Conservation (phyloP, 1,140 invertebrate genomes). For the Cotesia glomerata region DNA sequence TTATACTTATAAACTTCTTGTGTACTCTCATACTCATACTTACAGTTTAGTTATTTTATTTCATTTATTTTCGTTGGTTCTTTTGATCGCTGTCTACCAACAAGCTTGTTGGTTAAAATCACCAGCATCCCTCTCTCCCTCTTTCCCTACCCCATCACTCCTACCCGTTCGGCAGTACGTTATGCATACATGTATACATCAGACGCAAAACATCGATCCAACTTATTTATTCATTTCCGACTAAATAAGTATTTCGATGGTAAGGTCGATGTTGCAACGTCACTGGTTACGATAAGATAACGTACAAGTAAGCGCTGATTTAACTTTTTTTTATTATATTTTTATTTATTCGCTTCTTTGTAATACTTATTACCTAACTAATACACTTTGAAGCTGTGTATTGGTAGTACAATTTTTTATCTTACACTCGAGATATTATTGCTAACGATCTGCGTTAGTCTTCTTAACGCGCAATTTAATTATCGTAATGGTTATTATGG, state of each 20-base stretch:
- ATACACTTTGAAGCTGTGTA: not conserved
- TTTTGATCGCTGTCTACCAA: not conserved
- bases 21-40: not conserved
- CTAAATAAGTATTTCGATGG: slow-evolving; percentile 55
- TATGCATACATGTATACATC: not conserved
- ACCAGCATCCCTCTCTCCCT: not conserved
- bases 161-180: too few relatives aligned
- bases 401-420: slow-evolving; percentile 12
- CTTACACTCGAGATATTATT: not conserved
- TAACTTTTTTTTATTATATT: slow-evolving; percentile 42
- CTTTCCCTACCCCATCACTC: not conserved
- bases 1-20: not conserved
- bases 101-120: slow-evolving; percentile 1
- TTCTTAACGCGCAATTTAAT: too few relatives aligned
- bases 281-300: slow-evolving; percentile 55
- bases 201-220: slow-evolving; percentile 49
- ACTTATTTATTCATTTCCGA: slow-evolving; percentile 63
- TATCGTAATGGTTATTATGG: too few relatives aligned
- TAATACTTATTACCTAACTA: slow-evolving; percentile 38
- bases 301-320: slow-evolving; percentile 43
- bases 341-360: slow-evolving; percentile 30
- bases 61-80: not conserved
- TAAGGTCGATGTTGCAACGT: slow-evolving; percentile 49
- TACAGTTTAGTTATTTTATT: not conserved
- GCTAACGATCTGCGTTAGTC: too few relatives aligned